Conservation (phyloP, 2,113 vertebrate species). For the Ictalurus punctatus region DNA sequence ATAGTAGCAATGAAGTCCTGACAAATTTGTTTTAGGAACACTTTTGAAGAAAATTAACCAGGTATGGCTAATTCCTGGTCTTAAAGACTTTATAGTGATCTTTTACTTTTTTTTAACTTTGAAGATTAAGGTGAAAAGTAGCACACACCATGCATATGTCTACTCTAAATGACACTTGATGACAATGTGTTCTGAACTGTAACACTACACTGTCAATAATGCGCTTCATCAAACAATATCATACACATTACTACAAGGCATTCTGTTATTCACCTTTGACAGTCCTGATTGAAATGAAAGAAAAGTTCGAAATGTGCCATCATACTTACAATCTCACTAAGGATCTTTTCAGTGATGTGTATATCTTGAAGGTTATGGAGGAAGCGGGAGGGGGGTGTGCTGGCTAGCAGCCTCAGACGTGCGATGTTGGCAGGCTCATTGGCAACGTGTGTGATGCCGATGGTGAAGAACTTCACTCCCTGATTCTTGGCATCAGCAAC, state of each 20-base stretch:
- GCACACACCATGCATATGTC: neutral
- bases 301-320: slow-evolving; percentile 27
- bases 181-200: neutral
- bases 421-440: slow-evolving; percentile 80
- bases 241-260: neutral
- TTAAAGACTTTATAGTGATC: neutral
- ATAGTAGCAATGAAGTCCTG: neutral
- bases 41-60: neutral
- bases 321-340: slow-evolving; percentile 82
- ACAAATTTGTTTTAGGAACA: neutral
- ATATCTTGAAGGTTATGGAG: slow-evolving; percentile 85
- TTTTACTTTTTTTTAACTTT: neutral
- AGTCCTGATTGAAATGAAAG: neutral
- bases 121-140: neutral
- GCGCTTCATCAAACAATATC: neutral
- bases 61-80: too few relatives aligned
- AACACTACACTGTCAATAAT: neutral
- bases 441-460: slow-evolving; percentile 84
- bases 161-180: neutral
- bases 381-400: slow-evolving; percentile 77
- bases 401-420: slow-evolving; percentile 82
- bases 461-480: slow-evolving; percentile 81
- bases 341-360: slow-evolving; percentile 75
- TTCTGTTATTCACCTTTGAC: neutral
- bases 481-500: slow-evolving; percentile 86